A percentile compares a stretch with the other conserved stretches of the same genome.
phyloP scores from a whole-genome alignment of 2,888 invertebrate genomes.

The Parasteatoda lunata region DNA sequence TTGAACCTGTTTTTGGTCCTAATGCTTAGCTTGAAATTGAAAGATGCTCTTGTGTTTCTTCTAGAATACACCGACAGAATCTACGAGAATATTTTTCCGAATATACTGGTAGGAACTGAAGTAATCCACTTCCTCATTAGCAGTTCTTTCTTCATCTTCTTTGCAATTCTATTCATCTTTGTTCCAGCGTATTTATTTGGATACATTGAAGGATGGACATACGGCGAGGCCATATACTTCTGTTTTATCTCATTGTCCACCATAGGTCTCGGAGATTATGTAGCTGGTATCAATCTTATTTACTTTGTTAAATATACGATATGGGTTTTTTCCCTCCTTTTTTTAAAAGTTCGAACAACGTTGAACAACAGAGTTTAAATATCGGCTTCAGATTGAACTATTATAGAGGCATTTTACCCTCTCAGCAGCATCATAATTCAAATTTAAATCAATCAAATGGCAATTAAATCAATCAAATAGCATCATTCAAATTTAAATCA shows the following conservation, averaged over 20 bases:
- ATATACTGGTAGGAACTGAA: too few relatives aligned
- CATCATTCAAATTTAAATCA: too few relatives aligned
- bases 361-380: too few relatives aligned
- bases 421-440: too few relatives aligned
- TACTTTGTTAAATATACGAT: too few relatives aligned
- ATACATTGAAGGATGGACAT: conserved; percentile 18
- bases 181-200: conserved; percentile 4
- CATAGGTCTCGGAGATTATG: conserved; percentile 50
- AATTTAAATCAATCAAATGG: too few relatives aligned
- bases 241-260: conserved; percentile 39
- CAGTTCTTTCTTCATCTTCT: background rate
- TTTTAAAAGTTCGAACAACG: too few relatives aligned
- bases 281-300: conserved; percentile 21
- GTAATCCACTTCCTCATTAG: background rate
- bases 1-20: conserved; percentile 22
- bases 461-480: too few relatives aligned
- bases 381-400: too few relatives aligned
- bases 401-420: too few relatives aligned
- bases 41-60: background rate
- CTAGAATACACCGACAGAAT: background rate
- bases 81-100: background rate
- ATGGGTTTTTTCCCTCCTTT: too few relatives aligned
- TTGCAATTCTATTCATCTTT: conserved; percentile 1
- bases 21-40: conserved; percentile 23
- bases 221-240: conserved; percentile 10